Conservation (phyloP, 2,797 vertebrate genomes). For the Dromococcyx pavoninus region DNA sequence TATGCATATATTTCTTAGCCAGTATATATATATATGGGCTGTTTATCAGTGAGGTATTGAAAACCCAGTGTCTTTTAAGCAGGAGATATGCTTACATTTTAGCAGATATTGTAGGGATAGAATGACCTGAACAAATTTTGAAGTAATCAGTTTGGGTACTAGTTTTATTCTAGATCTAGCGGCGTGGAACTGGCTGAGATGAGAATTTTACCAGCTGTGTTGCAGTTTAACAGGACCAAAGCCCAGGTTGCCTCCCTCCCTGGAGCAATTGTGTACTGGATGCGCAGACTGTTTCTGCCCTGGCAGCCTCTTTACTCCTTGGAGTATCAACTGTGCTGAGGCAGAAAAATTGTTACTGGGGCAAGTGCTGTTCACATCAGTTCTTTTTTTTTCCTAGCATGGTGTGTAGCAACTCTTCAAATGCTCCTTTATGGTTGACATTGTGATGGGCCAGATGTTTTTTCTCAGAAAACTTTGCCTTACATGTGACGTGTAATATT, state of each 20-base stretch:
- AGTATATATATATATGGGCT: too few species aligned
- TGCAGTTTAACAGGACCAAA: background rate
- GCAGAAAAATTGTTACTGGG: background rate
- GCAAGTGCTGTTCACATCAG: background rate
- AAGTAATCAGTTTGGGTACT: accelerated
- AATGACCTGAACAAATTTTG: background rate
- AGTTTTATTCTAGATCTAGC: background rate
- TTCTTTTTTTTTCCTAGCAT: background rate
- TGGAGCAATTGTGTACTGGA: background rate
- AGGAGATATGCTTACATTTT: background rate
- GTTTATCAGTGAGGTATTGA: background rate
- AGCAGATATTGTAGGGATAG: background rate
- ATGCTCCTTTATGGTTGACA: background rate
- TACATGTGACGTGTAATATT: background rate
- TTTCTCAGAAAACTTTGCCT: background rate
- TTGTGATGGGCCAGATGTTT: background rate
- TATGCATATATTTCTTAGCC: too few species aligned
- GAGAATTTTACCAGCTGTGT: background rate
- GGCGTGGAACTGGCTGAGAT: background rate
- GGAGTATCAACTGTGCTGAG: background rate
- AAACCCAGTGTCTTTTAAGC: background rate
- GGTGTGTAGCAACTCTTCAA: background rate
- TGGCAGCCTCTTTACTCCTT: background rate
- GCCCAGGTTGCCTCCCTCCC: background rate
- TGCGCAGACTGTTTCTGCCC: background rate